Percentiles rank a stretch among this genome's conserved stretches.
phyloP scores from a whole-genome alignment of 1,140 invertebrate genomes.

The Centruroides vittatus region DNA sequence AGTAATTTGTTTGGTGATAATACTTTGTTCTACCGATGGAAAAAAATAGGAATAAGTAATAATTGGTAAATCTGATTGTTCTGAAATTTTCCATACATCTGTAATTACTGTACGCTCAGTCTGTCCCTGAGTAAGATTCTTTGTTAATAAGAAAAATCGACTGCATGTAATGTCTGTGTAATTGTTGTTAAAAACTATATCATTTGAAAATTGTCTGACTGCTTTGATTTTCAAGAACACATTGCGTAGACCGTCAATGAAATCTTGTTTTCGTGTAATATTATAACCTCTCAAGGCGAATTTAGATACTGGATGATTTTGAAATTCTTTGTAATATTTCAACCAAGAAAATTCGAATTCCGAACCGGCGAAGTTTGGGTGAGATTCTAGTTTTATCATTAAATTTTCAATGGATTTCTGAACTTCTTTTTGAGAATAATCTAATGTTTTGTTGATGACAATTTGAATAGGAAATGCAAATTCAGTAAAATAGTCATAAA shows the following conservation, averaged over 20 bases:
- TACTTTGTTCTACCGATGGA: slow-evolving; percentile 76
- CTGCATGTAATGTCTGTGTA: slow-evolving; percentile 60
- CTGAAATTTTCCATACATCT: slow-evolving; percentile 57
- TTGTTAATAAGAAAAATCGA: slow-evolving; percentile 71
- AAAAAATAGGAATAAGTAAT: slow-evolving; percentile 39
- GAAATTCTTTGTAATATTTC: slow-evolving; percentile 61
- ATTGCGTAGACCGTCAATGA: slow-evolving; percentile 57
- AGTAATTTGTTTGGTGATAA: slow-evolving; percentile 31
- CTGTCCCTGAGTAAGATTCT: slow-evolving; percentile 75
- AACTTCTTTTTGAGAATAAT: slow-evolving; percentile 64
- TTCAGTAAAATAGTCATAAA: slow-evolving; percentile 75
- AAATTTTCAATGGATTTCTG: slow-evolving; percentile 64
- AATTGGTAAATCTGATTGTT: slow-evolving; percentile 59
- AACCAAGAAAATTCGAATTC: slow-evolving; percentile 84
- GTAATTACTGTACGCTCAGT: slow-evolving; percentile 79
- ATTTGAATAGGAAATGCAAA: slow-evolving; percentile 80
- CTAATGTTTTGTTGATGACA: slow-evolving; percentile 61
- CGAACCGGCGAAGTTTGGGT: slow-evolving; percentile 47
- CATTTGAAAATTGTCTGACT: slow-evolving; percentile 51
- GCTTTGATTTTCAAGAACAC: slow-evolving; percentile 22
- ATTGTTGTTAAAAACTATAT: slow-evolving; percentile 65
- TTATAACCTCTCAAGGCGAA: slow-evolving; percentile 43
- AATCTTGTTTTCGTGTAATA: slow-evolving; percentile 53
- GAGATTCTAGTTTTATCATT: slow-evolving; percentile 62
- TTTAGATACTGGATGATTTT: slow-evolving; percentile 53